Evolutionary conservation across 2,888 invertebrate species (phyloP).

Genomic region (Ophion slaviceki): DNA sequence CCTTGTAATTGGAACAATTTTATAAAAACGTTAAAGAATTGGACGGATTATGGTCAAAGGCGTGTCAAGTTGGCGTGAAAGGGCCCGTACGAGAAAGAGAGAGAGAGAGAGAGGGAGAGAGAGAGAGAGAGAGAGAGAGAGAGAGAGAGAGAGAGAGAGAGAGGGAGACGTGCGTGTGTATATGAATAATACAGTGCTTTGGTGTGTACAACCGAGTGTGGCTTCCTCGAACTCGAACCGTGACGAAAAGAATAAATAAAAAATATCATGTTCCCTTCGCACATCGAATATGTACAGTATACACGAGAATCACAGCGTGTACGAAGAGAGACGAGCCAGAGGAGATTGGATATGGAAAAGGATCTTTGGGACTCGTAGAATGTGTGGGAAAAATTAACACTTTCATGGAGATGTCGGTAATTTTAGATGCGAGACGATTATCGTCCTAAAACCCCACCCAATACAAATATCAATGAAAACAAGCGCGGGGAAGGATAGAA

Average conservation of each 20-base stretch:
- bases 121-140: not conserved
- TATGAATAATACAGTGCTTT: slow-evolving; percentile 42
- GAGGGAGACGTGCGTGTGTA: not conserved
- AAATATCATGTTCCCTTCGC: slow-evolving; percentile 53
- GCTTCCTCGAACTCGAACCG: slow-evolving; percentile 63
- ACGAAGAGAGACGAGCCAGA: slow-evolving; percentile 1
- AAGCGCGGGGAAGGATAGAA: too few relatives aligned
- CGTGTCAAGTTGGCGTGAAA: not conserved
- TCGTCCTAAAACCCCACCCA: not conserved
- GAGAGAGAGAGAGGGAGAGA: not conserved
- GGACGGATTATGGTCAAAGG: not conserved
- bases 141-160: not conserved
- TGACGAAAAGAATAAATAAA: slow-evolving; percentile 53
- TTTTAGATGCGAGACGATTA: slow-evolving; percentile 9
- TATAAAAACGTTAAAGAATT: not conserved
- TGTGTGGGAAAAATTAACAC: slow-evolving; percentile 38
- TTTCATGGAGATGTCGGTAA: slow-evolving; percentile 5
- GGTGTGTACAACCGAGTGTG: slow-evolving; percentile 40
- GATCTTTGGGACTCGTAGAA: not conserved
- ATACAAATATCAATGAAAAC: too few relatives aligned
- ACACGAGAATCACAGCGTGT: slow-evolving; percentile 25
- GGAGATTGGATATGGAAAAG: slow-evolving; percentile 43
- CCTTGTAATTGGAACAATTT: not conserved
- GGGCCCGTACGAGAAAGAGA: slow-evolving; percentile 13
- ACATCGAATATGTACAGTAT: slow-evolving; percentile 26